Conservation (phyloP, 2,113 vertebrate species). For the Malurus melanocephalus region DNA sequence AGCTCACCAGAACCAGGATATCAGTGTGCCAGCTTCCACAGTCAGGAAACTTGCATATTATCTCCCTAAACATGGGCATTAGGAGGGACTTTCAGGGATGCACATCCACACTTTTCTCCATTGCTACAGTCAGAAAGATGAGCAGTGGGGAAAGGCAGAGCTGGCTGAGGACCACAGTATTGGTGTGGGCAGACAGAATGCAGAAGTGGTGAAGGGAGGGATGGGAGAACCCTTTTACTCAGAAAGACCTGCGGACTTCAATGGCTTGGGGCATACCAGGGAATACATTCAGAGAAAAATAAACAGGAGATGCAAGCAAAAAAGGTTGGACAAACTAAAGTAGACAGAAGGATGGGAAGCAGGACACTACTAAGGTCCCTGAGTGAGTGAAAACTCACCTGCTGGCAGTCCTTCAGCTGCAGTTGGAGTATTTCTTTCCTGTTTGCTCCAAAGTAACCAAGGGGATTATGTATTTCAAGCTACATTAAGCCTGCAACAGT, state of each 20-base stretch:
- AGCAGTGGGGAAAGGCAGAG: neutral
- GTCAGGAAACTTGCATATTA: neutral
- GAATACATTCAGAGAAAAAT: neutral
- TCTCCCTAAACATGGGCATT: neutral
- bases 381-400: neutral
- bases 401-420: neutral
- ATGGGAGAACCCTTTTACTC: neutral
- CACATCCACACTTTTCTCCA: rapidly evolving
- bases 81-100: neutral
- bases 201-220: rapidly evolving
- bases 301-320: neutral
- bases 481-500: neutral
- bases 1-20: neutral
- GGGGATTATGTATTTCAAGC: neutral
- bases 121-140: neutral
- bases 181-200: neutral
- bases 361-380: neutral
- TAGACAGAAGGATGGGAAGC: neutral
- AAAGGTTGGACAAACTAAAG: neutral
- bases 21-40: neutral
- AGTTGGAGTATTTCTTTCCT: neutral
- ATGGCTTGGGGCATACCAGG: too few species aligned
- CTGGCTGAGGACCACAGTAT: neutral
- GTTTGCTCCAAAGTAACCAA: neutral
- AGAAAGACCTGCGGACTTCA: neutral